Base-by-base conservation (phyloP, 2,888 invertebrate species). In the Myopa tessellatipennis region DNA sequence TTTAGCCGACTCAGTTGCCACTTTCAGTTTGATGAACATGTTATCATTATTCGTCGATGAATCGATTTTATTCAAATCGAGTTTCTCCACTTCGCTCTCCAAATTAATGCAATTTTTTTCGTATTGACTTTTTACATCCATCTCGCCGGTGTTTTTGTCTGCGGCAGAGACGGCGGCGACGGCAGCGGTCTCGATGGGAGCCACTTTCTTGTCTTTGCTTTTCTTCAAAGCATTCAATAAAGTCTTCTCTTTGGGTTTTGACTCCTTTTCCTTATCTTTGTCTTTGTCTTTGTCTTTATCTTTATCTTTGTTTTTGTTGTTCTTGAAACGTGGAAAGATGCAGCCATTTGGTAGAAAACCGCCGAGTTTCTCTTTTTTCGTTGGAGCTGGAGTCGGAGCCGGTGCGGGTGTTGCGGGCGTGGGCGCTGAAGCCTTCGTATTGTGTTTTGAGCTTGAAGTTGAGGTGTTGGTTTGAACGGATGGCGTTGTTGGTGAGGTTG, bases 301-400 rank as follows among this genome's bases (percentile, higher is more conserved):
- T 69, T 82, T 81, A 52, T 82, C 85, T 82, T 88, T 89, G 80
- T 89, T 85, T 80, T 89, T 89, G 81, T 86, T 87, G 80, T 89
- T 88, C 79, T 89, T 89, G 78, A 89, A 89, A 71, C 89, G 86
- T 79, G 89, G 89, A 82, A 89, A 89, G 80, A 89, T 89, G 79
- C 89, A 89, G 76, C 89, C 88, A 77, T 89, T 89, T 74, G 89
- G 89, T 80, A 89, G 81, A 80, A 89, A 89, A 12, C 89, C 89
- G 55, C 87, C 88, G n/a, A 89, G 82, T 81, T 89, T 89, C 68
- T 89, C 89, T 79, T 89, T 89, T 82, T 89, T 89, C 18, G 84
- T 82, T 4, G 87, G 76, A 16, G 83, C 71, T 4, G 87, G 76
- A 16, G 83, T 70, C 14, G 74, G 65, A 4, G 80, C 26, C 3